Evolutionary conservation across 2,113 vertebrate species (phyloP), one percentile per base, ranked within the genome.

Genomic region (Epinephelus fuscoguttatus): DNA sequence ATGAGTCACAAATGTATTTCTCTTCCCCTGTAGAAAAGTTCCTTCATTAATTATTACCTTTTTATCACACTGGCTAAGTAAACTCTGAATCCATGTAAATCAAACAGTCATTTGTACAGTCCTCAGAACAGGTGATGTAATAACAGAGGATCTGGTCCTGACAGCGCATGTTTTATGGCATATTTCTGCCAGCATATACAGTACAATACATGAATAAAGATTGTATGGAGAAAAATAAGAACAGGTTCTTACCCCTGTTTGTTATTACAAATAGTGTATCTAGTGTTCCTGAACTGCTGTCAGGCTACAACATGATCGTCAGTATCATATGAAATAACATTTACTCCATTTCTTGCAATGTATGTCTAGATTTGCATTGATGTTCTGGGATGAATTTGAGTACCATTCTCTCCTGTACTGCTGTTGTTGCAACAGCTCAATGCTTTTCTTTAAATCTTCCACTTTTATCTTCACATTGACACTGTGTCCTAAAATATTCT

Each of bases 81-180:
- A 53, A 33, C 6, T 57, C 15, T 64, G 3, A 11, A 7, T 57
- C 53, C 11, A 47, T 10, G 56, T 27, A 55, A 30, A 66, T 55
- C 33, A 68, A 23, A 57, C 13, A 40, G 8, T 76, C 0, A 70
- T 70, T 50, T 75, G 64, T 40, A n/a, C 4, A 64, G 14, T 37
- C 40, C 19, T 70, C 12, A 53, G 19, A 78, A 70, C 9, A 40
- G 42, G 12, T 53, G 10, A 57, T 53, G 7, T 70, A 19, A 84
- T 79, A 45, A 78, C 84, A 56, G n/a, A 60, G 64, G 45, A 47
- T 49, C 27, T 57, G 37, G 23, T 64, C 45, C 25, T 72, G 49
- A 71, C 27, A 25, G 6, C 45, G 18, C 21, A 19, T 7, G 7
- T 25, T 47, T 47, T 17, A 66, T 66, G 7, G 63, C n/a, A 66